Evolutionary conservation across 2,113 vertebrate genomes (phyloP).

Genomic region (Triplophysa tibetana): DNA sequence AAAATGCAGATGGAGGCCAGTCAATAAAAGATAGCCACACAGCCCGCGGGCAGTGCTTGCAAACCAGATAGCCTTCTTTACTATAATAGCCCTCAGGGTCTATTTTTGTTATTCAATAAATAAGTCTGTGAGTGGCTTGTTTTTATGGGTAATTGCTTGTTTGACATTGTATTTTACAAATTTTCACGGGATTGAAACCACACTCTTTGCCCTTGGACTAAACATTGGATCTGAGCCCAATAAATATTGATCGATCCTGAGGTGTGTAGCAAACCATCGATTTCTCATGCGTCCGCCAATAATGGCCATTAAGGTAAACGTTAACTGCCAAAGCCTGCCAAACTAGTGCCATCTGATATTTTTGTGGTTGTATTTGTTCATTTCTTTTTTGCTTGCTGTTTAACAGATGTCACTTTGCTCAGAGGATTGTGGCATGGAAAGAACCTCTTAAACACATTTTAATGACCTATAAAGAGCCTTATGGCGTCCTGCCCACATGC

Average conservation of each 20-base stretch:
- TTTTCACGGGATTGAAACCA: conserved; percentile 48
- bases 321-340: conserved; percentile 48
- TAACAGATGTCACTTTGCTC: conserved; percentile 48
- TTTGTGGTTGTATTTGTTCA: conserved; percentile 36
- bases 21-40: conserved; percentile 37
- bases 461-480: conserved; percentile 77
- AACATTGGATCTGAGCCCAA: conserved; percentile 48
- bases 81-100: conserved; percentile 46
- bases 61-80: conserved; percentile 55
- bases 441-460: conserved; percentile 72
- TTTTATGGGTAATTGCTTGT: conserved; percentile 54
- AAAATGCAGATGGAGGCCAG: conserved; percentile 31
- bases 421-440: conserved; percentile 57
- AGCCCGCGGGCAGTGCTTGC: conserved; percentile 42
- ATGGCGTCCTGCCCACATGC: conserved; percentile 65
- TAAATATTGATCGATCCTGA: conserved; percentile 62
- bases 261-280: conserved; percentile 60
- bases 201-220: conserved; percentile 58
- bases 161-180: conserved; percentile 49
- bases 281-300: conserved; percentile 60
- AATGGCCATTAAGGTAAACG: conserved; percentile 60
- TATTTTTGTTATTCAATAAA: conserved; percentile 59
- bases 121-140: conserved; percentile 52
- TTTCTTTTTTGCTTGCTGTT: conserved; percentile 26
- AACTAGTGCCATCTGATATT: conserved; percentile 37